phyloP scores from a whole-genome alignment of 2,888 invertebrate genomes.

The Augochlorella aurata region DNA sequence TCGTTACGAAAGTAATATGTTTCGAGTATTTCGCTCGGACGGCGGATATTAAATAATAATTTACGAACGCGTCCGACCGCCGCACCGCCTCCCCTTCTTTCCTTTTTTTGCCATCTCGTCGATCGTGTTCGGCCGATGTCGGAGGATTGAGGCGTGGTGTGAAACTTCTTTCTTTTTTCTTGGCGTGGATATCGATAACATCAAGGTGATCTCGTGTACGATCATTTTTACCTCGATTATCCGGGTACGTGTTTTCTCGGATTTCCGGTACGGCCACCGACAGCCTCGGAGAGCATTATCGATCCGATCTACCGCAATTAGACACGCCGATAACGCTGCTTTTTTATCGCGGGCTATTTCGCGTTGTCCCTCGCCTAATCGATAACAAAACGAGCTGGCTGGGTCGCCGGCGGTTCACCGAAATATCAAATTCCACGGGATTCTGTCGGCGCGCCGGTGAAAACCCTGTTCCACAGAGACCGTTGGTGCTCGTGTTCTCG shows the following conservation, averaged over 20 bases:
- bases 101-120: not conserved
- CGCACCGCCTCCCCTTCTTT: not conserved
- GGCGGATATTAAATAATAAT: constrained; percentile 31
- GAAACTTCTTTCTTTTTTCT: constrained; percentile 1
- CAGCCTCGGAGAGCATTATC: constrained; percentile 15
- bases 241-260: constrained; percentile 5
- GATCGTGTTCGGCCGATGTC: not conserved
- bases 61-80: constrained; percentile 2
- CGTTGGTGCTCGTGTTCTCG: constrained; percentile 12
- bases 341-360: not conserved
- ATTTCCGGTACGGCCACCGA: constrained; percentile 10
- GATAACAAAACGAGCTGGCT: not conserved
- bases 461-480: not conserved
- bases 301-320: constrained; percentile 36
- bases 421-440: constrained; percentile 16
- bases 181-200: not conserved
- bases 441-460: not conserved
- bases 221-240: constrained; percentile 20
- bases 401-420: not conserved
- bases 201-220: not conserved
- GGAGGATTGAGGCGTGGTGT: constrained; percentile 20
- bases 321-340: constrained; percentile 21
- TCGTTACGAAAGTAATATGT: constrained; percentile 25
- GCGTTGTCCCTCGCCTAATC: not conserved
- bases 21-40: constrained; percentile 2